phyloP scores from a whole-genome alignment of 1,140 invertebrate genomes.

The Coelopa frigida region DNA sequence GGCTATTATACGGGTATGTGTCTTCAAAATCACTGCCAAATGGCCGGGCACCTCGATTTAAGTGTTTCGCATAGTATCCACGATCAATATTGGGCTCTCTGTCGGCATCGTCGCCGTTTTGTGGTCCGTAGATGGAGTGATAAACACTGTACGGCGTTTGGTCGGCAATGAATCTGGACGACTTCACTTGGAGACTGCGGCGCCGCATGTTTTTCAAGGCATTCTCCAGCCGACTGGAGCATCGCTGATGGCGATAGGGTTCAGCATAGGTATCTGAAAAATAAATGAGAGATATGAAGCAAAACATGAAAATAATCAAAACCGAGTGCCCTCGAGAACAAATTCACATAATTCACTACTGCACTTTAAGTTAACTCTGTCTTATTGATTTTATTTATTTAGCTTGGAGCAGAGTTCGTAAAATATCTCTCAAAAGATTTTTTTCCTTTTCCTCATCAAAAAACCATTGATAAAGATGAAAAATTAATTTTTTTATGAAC shows the following conservation, averaged over 20 bases:
- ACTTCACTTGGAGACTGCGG: constrained; percentile 40
- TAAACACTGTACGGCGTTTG: constrained; percentile 51
- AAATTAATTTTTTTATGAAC: no score
- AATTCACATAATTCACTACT: no score
- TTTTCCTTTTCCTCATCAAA: no score
- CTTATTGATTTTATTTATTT: no score
- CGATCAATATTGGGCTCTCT: constrained; percentile 24
- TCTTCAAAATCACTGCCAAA: constrained; percentile 12
- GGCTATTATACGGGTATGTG: neutral
- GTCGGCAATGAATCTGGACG: constrained; percentile 30
- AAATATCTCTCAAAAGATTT: no score
- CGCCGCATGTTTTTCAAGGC: constrained; percentile 47
- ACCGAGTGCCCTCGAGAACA: no score
- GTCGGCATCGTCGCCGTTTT: constrained; percentile 29
- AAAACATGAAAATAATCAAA: no score
- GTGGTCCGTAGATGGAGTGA: constrained; percentile 46
- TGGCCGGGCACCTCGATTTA: constrained; percentile 22
- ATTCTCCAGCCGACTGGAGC: constrained; percentile 47
- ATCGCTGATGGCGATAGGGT: constrained; percentile 37
- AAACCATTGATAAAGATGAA: no score
- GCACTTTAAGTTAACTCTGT: no score
- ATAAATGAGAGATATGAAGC: no score
- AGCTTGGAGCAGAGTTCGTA: no score
- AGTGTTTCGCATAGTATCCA: constrained; percentile 31
- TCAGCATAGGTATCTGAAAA: constrained; percentile 13